phyloP scores from a whole-genome alignment of 2,113 vertebrate species.

The Triplophysa rosa region DNA sequence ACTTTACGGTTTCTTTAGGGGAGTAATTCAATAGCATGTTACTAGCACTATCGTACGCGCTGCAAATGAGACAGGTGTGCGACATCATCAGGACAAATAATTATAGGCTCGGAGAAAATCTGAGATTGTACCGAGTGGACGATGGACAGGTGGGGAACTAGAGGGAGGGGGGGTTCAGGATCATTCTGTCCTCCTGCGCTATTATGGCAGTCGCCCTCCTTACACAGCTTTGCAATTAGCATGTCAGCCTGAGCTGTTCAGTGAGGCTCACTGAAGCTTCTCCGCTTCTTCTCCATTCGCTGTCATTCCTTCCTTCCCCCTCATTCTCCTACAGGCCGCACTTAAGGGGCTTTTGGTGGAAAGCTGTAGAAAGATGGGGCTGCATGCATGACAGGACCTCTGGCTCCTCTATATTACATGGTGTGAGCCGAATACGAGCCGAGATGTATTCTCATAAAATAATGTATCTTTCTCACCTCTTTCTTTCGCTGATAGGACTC shows the following conservation, averaged over 20 bases:
- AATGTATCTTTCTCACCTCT: constrained; percentile 14
- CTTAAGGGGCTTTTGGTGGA: constrained; percentile 34
- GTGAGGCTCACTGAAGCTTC: constrained; percentile 25
- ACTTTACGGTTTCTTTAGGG: background rate
- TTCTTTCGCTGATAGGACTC: constrained; percentile 22
- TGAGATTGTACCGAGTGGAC: constrained; percentile 37
- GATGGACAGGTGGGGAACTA: constrained; percentile 30
- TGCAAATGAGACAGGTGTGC: constrained; percentile 39
- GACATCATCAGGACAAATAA: constrained; percentile 52
- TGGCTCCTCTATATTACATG: constrained; percentile 45
- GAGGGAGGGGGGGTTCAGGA: constrained; percentile 19
- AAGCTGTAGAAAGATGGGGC: constrained; percentile 44
- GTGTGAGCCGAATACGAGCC: background rate
- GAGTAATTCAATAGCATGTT: constrained; percentile 42
- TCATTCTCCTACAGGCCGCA: constrained; percentile 39
- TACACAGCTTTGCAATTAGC: constrained; percentile 64
- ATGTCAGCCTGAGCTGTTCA: constrained; percentile 48
- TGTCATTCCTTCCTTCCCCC: constrained; percentile 19
- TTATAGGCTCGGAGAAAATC: constrained; percentile 52
- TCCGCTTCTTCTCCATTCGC: constrained; percentile 18
- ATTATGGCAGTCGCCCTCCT: constrained; percentile 54
- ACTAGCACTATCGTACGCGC: constrained; percentile 9
- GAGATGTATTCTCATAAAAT: constrained; percentile 21
- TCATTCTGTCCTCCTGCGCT: constrained; percentile 51
- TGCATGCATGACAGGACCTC: constrained; percentile 53